Base-by-base conservation (phyloP, 2,797 vertebrate genomes). In the Micromesistius poutassou region DNA sequence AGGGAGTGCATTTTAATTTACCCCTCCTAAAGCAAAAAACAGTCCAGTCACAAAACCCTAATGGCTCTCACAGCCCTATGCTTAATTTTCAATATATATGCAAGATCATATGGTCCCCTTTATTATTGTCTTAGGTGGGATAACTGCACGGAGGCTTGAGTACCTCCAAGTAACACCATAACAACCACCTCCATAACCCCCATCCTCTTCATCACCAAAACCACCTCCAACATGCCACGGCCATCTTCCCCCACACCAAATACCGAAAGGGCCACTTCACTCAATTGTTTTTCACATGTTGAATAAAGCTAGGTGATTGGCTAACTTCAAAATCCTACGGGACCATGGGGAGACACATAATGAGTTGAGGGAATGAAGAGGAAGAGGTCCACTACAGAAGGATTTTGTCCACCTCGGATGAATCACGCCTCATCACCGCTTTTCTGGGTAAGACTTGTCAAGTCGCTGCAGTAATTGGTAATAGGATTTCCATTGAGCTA, bases 401-500 rank as follows among this genome's bases (percentile, higher is more conserved):
- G 62, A 28, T 68, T 68, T 13, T n/a, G 62, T 68, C 62, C 25
- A 28, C n/a, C n/a, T n/a, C 62, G 83, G 83, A 83, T 77, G 40
- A 82, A 79, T 74, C 76, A 46, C 84, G 16, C 78, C 76, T 66
- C 80, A 84, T 73, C 83, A 84, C 82, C 50, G 72, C 83, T 78
- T 82, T 78, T 73, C 75, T 62, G 71, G 74, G 50, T 70, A 62
- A 84, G 70, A 85, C 84, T 87, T 89, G 81, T 86, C 85, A 91
- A 78, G 77, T 80, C 62, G 84, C 83, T 77, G 79, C 77, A 79
- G 79, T 90, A 89, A 91, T 88, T 88, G 79, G 79, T 87, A 77
- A 87, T 84, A 80, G 84, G 84, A 84, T 90, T 93, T 91, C 86
- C 77, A 80, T 82, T 83, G 80, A 81, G 82, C 7, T 16, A 71